These are phyloP conservation scores for Micrastur ruficollis DNA, from an alignment of 2,797 vertebrate genomes.

Conservation along the genomic window DNA sequence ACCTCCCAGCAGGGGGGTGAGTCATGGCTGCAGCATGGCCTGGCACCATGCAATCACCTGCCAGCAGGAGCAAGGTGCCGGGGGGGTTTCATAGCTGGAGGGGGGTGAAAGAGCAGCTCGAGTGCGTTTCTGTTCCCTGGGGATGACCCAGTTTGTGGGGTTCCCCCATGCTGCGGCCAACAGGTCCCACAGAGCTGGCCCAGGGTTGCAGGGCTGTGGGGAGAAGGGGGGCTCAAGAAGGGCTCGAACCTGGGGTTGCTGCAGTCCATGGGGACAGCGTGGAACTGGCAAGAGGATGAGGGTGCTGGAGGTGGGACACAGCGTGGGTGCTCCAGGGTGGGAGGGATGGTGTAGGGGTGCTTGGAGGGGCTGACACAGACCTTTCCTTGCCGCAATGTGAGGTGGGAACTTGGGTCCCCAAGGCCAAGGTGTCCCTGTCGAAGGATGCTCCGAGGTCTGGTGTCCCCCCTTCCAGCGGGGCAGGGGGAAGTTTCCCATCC, in stretches of 20 bases:
- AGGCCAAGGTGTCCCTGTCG: accelerated
- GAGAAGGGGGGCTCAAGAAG: background rate
- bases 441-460: background rate
- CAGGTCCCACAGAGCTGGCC: background rate
- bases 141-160: background rate
- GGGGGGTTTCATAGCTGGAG: background rate
- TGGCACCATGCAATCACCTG: background rate
- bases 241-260: background rate
- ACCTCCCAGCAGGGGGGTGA: background rate
- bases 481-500: background rate
- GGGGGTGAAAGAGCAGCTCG: accelerated
- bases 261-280: accelerated
- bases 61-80: accelerated
- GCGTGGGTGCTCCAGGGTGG: background rate
- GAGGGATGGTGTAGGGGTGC: background rate
- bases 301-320: background rate
- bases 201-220: accelerated
- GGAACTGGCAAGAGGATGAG: background rate
- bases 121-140: background rate
- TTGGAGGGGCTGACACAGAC: background rate
- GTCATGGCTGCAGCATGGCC: background rate
- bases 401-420: background rate
- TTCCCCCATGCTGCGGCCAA: background rate
- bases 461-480: accelerated
- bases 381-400: accelerated